Percentiles rank a stretch among this genome's conserved stretches.
phyloP scores from a whole-genome alignment of 2,797 vertebrate species.

The Denticeps clupeoides region DNA sequence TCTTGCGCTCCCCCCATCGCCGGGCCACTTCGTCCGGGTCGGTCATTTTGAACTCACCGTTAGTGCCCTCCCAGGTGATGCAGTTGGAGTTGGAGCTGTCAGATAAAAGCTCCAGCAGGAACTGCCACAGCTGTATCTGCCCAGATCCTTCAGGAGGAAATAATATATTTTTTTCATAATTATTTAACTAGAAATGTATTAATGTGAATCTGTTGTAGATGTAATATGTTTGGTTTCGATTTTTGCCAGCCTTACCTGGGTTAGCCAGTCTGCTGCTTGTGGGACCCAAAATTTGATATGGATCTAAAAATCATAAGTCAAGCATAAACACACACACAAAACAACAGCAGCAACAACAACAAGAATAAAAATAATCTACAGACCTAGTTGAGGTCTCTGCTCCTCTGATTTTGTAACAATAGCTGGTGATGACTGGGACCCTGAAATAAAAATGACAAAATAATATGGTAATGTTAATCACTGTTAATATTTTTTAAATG shows the following conservation, averaged over 20 bases:
- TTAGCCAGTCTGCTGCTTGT: conserved; percentile 81
- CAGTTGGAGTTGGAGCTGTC: conserved; percentile 77
- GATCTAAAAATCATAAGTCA: conserved; percentile 51
- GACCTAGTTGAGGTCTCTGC: conserved; percentile 62
- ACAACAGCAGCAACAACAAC: neutral
- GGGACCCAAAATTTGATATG: conserved; percentile 78
- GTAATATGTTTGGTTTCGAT: too few relatives aligned
- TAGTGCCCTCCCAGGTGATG: conserved; percentile 83
- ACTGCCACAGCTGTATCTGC: conserved; percentile 83
- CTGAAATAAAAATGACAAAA: conserved; percentile 36
- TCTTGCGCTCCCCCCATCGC: conserved; percentile 77
- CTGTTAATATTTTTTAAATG: too few relatives aligned
- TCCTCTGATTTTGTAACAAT: conserved; percentile 76
- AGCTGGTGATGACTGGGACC: conserved; percentile 65
- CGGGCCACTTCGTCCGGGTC: conserved; percentile 79
- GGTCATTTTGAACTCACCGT: conserved; percentile 82
- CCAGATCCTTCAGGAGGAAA: conserved; percentile 72
- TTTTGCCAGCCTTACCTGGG: conserved; percentile 64
- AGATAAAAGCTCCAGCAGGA: conserved; percentile 75
- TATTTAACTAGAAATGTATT: too few relatives aligned
- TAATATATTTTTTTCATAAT: too few relatives aligned
- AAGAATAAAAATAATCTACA: neutral
- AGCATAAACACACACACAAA: neutral
- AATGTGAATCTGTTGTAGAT: too few relatives aligned
- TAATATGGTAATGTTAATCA: neutral